Conservation (phyloP, 1,140 invertebrate genomes). For the Hyposmocoma kahamanoa region DNA sequence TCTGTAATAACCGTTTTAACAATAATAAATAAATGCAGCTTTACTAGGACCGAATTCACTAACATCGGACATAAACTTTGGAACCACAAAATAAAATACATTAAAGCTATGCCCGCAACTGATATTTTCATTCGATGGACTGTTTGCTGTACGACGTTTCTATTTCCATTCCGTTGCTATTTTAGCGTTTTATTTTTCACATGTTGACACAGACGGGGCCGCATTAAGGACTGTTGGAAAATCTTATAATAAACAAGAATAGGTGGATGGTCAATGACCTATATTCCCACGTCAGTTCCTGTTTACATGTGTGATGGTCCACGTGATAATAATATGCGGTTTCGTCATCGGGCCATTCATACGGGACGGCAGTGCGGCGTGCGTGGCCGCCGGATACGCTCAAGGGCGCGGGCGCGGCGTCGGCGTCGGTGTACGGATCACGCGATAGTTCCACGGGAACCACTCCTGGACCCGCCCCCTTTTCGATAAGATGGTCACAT, state of each 20-base stretch:
- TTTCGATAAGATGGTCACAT: conserved; percentile 1
- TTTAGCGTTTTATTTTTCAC: too few species aligned
- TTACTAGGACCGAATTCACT: too few species aligned
- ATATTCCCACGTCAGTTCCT: conserved; percentile 20
- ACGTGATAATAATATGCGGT: conserved; percentile 18
- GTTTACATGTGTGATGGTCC: conserved; percentile 26
- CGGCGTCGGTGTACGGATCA: conserved; percentile 27
- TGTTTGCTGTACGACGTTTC: too few species aligned
- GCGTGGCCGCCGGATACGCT: conserved; percentile 33
- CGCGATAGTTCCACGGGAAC: background rate
- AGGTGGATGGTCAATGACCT: conserved; percentile 28
- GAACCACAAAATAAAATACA: too few species aligned
- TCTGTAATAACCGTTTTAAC: too few species aligned
- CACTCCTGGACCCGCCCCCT: background rate
- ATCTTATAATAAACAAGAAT: background rate
- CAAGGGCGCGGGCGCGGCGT: conserved; percentile 30
- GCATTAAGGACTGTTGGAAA: background rate
- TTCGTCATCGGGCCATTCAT: conserved; percentile 27
- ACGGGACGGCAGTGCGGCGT: conserved; percentile 10
- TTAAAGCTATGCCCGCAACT: too few species aligned
- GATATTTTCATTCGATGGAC: too few species aligned
- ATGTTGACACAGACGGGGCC: background rate
- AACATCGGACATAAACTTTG: too few species aligned
- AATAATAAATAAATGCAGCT: too few species aligned
- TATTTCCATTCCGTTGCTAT: too few species aligned